Evolutionary conservation across 1,140 invertebrate species (phyloP).

Genomic region (Bilobella aurantiaca): DNA sequence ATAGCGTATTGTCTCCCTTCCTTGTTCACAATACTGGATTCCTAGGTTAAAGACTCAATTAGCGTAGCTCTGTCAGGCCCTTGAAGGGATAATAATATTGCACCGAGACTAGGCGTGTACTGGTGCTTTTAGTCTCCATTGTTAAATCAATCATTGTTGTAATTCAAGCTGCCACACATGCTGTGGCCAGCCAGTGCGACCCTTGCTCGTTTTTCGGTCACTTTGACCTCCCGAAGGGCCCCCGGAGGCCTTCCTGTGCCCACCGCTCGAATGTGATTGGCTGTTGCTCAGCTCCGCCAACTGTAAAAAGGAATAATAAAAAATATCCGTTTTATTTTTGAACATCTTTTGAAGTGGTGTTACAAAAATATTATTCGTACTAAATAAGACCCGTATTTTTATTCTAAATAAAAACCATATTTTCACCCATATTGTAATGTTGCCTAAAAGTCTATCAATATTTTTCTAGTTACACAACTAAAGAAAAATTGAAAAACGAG

Average conservation of each 20-base stretch:
- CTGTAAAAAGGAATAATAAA: neutral
- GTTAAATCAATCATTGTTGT: constrained; percentile 52
- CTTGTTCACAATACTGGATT: no score
- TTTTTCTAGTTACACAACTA: no score
- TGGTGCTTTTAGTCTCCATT: neutral
- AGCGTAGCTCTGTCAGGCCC: neutral
- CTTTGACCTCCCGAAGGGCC: neutral
- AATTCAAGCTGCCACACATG: constrained; percentile 85
- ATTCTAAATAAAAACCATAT: no score
- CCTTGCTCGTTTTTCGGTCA: constrained; percentile 49
- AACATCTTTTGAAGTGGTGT: no score
- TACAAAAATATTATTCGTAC: no score
- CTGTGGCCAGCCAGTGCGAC: constrained; percentile 86
- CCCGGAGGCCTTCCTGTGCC: constrained; percentile 25
- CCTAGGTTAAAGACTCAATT: neutral
- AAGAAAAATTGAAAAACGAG: no score
- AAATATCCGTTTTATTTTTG: neutral
- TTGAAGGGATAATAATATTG: neutral
- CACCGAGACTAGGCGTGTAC: neutral
- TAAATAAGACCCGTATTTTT: no score
- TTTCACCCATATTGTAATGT: no score
- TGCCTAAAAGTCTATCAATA: no score
- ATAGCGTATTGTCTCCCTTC: no score
- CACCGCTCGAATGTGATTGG: neutral
- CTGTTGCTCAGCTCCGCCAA: constrained; percentile 10